Evolutionary conservation across 2,113 vertebrate genomes (phyloP).

Genomic region (Lathamus discolor): DNA sequence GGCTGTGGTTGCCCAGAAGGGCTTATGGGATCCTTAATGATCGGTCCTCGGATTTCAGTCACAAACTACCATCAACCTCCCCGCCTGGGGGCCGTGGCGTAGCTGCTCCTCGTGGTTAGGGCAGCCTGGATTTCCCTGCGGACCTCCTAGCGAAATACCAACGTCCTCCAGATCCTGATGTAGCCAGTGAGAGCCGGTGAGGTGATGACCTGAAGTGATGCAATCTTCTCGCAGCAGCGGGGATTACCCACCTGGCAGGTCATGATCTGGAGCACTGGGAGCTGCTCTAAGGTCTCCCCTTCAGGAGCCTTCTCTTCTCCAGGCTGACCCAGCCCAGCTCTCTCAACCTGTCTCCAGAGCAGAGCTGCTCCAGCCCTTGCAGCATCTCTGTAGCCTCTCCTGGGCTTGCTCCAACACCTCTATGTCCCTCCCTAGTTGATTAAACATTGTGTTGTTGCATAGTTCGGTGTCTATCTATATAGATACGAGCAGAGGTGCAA

Average conservation of each 20-base stretch:
- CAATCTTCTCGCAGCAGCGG: neutral
- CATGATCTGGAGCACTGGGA: neutral
- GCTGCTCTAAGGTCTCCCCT: neutral
- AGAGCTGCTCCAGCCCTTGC: neutral
- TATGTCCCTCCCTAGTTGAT: neutral
- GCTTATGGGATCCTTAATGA: neutral
- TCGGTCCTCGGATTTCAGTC: neutral
- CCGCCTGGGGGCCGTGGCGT: neutral
- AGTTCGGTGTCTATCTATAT: rapidly evolving
- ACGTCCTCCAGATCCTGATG: neutral
- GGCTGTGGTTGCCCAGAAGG: neutral
- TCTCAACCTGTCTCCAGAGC: neutral
- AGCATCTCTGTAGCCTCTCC: neutral
- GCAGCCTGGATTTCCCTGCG: neutral
- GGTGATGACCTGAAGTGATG: neutral
- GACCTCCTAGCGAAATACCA: neutral
- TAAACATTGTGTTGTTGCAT: rapidly evolving
- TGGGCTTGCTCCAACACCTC: neutral
- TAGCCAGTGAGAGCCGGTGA: neutral
- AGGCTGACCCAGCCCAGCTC: neutral
- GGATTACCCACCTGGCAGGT: neutral
- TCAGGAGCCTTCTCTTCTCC: neutral
- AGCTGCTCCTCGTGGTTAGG: neutral
- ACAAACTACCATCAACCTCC: neutral
- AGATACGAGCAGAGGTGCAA: neutral